Conservation (phyloP, 2,797 vertebrate species). For the Acanthornis magna region DNA sequence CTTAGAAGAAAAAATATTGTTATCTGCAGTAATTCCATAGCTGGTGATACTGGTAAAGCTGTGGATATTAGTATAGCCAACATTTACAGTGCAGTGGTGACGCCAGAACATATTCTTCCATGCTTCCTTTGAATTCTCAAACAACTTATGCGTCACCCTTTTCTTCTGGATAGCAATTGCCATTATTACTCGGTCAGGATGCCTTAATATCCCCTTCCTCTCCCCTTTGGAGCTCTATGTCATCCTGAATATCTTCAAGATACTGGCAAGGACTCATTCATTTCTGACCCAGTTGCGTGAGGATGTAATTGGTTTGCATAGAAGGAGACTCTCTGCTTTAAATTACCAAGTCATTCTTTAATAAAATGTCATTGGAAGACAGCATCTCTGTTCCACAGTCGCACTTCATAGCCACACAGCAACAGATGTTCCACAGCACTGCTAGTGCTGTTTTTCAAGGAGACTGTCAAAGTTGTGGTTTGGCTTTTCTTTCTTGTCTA, state of each 20-base stretch:
- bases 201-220: not conserved
- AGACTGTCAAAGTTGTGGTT: not conserved
- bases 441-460: not conserved
- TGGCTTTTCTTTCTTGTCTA: not conserved
- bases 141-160: not conserved
- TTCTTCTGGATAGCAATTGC: not conserved
- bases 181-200: not conserved
- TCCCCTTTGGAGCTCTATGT: not conserved
- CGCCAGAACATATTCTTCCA: not conserved
- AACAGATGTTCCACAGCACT: not conserved
- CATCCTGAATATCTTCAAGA: not conserved
- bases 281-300: not conserved
- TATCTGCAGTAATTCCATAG: not conserved
- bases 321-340: not conserved
- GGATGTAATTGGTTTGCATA: not conserved
- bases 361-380: not conserved
- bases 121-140: not conserved
- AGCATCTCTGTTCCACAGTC: accelerated
- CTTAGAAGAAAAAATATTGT: not conserved
- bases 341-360: not conserved
- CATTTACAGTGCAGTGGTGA: not conserved
- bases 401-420: not conserved
- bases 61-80: not conserved
- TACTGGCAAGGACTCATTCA: not conserved
- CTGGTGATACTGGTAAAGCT: not conserved